Base-by-base conservation (phyloP, 2,888 invertebrate genomes). In the Tanypteryx hageni region DNA sequence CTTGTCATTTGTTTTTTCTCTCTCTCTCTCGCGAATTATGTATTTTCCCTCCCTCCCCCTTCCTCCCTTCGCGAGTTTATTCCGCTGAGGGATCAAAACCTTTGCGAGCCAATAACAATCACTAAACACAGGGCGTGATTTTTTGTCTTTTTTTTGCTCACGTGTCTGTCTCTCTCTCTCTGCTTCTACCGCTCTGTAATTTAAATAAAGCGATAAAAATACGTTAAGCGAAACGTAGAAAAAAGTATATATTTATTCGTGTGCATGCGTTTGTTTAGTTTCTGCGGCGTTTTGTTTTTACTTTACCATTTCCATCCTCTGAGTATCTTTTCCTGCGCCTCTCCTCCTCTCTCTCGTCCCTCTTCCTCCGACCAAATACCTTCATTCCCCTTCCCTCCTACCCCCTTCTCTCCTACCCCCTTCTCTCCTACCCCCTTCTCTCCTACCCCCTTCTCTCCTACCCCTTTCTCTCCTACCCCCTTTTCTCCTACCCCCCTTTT, bases 41-140 rank as follows among this genome's bases (percentile, higher is more conserved):
- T 68, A n/a, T 64, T 68, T 44, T 68, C 68, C 18, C 22, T 22
- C 68, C 68, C 68, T n/a, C 64, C 64, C n/a, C 18, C 14, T 9
- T 44, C 44, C 64, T 64, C 68, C 22, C 68, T 44, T n/a, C 22
- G 76, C 76, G 76, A 27, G 76, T 76, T 27, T 76, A 76, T 76
- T 76, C 76, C 76, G 76, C 27, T 2, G 76, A 76, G 76, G 76
- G 76, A 76, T 76, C 76, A 76, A 76, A 44, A 76, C 76, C 76
- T 22, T 27, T 76, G 76, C 76, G 76, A 76, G 76, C 76, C 22
- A 76, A 76, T 76, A 76, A 76, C 76, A 76, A 76, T 76, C 76
- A 76, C 76, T 76, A 76, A 76, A 76, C 76, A 76, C 76, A 22
- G 13, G 22, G 76, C 76, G 76, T 76, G 76, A 76, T 76, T 76